Percentiles rank a stretch among this genome's conserved stretches.
Conservation (phyloP, 2,797 vertebrate genomes). For the Alectoris magna region DNA sequence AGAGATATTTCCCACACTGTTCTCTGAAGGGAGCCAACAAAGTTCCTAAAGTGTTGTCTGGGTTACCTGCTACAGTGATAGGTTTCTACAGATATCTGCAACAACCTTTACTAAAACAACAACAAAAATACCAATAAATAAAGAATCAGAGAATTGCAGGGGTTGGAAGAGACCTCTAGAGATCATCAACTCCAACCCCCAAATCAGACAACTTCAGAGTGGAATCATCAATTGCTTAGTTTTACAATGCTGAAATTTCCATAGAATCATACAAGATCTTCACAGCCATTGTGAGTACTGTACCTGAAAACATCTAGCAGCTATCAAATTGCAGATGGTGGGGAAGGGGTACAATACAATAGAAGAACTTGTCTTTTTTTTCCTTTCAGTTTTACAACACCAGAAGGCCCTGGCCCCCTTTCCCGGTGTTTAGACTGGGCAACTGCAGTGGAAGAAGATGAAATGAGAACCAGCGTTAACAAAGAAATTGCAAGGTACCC, state of each 20-base stretch:
- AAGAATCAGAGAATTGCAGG: no score
- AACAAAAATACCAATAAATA: background rate
- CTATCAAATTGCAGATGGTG: background rate
- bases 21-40: background rate
- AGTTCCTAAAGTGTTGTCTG: background rate
- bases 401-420: conserved; percentile 82
- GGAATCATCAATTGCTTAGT: background rate
- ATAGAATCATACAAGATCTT: background rate
- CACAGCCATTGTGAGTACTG: background rate
- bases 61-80: background rate
- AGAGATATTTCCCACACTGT: accelerated
- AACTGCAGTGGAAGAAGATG: conserved; percentile 86
- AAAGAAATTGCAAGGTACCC: conserved; percentile 85
- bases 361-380: background rate
- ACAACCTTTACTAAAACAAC: background rate
- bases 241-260: background rate
- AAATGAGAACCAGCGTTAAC: conserved; percentile 83
- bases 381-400: conserved; percentile 87
- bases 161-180: no score
- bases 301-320: background rate
- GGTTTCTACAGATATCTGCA: background rate
- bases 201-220: background rate
- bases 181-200: no score
- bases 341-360: background rate
- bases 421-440: conserved; percentile 86